Base-by-base conservation (phyloP, 1,140 invertebrate genomes). In the Parapsyche elsis region DNA sequence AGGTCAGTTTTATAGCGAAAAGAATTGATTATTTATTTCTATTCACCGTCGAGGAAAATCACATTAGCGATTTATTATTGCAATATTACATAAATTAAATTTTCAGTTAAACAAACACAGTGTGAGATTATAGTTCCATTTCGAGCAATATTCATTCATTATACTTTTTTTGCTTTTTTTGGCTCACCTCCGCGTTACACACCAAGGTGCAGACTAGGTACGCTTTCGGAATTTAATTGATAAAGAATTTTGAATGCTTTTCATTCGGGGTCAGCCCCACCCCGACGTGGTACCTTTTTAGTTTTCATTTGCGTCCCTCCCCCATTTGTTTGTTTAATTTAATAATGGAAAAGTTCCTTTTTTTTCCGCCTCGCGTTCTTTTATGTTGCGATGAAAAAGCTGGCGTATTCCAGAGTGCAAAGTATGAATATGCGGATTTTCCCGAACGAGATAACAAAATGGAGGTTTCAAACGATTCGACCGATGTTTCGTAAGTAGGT, bases 241-340 rank as follows among this genome's bases (percentile, higher is more conserved):
- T 82, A 80, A 83, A 83, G 79, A 83, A 83, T 83, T 83, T 80
- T 79, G 81, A 80, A 80, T 82, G 78, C 70, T 80, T 82, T 80
- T 76, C 53, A 45, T 77, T 64, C 59, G 64, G 24, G 24, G 12
- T 14, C 21, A 23, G 23, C 23, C 10, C 59, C 21, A 14, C 21
- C 59, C 21, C 23, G 23, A 24, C 30, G 73, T 57, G 21, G 23
- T 59, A 76, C 79, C 78, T 81, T 81, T 81, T 80, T 82, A 79
- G 81, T 81, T 80, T 83, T 83, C 81, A 81, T 83, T 83, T 76
- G 70, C 71, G 71, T 23, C 73, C 45, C 21, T 26, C 79, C 79
- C 77, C 79, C 73, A 59, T 79, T 83, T 83, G 79, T 83, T 83
- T 83, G 81, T 81, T 83, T 83, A 83, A 83, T 83, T 83, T 81